Evolutionary conservation across 2,797 vertebrate genomes (phyloP).

Genomic region (Heliangelus exortis): DNA sequence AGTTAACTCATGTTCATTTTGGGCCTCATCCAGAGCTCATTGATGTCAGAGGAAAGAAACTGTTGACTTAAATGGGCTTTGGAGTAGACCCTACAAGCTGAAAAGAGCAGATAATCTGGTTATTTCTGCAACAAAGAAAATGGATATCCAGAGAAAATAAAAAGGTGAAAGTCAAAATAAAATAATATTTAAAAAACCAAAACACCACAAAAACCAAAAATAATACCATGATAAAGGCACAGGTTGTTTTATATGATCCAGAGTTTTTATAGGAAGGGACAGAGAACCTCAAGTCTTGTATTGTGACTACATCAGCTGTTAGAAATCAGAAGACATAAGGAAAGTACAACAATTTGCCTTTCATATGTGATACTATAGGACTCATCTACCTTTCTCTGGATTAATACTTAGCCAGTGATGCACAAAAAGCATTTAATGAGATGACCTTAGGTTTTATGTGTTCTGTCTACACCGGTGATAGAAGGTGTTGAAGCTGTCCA

Average conservation of each 20-base stretch:
- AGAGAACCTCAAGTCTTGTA: neutral
- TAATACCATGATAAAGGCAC: neutral
- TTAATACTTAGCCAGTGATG: neutral
- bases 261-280: neutral
- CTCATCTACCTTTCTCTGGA: neutral
- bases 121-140: neutral
- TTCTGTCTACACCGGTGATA: neutral
- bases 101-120: constrained; percentile 32
- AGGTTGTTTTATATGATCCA: neutral
- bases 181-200: neutral
- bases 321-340: neutral
- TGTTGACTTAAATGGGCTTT: constrained; percentile 35
- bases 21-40: constrained; percentile 42
- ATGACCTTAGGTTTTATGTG: neutral
- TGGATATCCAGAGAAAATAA: neutral
- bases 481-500: neutral
- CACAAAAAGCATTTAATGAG: neutral
- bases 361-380: neutral
- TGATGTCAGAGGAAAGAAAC: constrained; percentile 59
- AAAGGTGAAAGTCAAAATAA: neutral
- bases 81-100: constrained; percentile 25
- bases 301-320: neutral
- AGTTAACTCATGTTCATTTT: constrained; percentile 36
- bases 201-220: neutral
- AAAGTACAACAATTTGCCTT: neutral